Evolutionary conservation across 37 sponge, comb jelly and placozoan species (phyloP).

Genomic region (Ephydatia muelleri): DNA sequence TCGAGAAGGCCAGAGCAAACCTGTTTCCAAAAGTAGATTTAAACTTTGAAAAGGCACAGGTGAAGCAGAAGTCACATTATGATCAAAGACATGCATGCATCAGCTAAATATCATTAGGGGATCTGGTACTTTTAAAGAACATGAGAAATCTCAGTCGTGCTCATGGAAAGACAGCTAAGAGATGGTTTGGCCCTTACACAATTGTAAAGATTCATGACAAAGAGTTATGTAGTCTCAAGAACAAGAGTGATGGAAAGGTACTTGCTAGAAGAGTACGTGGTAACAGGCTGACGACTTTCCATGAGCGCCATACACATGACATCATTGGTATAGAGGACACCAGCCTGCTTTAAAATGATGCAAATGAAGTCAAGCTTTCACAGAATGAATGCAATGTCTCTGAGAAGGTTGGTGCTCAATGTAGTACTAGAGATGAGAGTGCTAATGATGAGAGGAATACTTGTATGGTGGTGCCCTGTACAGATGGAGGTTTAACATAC

Average conservation of each 20-base stretch:
- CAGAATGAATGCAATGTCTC: no score
- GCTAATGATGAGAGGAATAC: neutral
- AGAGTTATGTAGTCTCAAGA: neutral
- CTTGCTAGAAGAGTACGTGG: neutral
- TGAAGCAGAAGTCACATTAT: conserved; percentile 41
- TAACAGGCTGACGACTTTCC: neutral
- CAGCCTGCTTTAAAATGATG: neutral
- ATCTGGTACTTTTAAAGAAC: neutral
- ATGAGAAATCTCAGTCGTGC: neutral
- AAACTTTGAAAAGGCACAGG: conserved; percentile 32
- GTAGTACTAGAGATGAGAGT: no score
- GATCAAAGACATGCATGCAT: conserved; percentile 25
- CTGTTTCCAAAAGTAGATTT: neutral
- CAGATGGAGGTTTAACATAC: neutral
- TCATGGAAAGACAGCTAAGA: neutral
- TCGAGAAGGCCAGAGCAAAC: neutral
- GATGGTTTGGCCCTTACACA: neutral
- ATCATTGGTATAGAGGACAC: neutral
- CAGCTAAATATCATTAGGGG: conserved; percentile 14
- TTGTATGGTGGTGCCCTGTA: neutral
- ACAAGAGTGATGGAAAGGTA: neutral
- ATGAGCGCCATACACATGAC: neutral
- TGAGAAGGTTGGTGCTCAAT: no score
- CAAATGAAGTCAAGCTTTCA: neutral
- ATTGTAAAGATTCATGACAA: neutral